Percentiles rank a stretch among this genome's conserved stretches.
phyloP scores from a whole-genome alignment of 1,140 invertebrate species.

The Acromyrmex echinatior region DNA sequence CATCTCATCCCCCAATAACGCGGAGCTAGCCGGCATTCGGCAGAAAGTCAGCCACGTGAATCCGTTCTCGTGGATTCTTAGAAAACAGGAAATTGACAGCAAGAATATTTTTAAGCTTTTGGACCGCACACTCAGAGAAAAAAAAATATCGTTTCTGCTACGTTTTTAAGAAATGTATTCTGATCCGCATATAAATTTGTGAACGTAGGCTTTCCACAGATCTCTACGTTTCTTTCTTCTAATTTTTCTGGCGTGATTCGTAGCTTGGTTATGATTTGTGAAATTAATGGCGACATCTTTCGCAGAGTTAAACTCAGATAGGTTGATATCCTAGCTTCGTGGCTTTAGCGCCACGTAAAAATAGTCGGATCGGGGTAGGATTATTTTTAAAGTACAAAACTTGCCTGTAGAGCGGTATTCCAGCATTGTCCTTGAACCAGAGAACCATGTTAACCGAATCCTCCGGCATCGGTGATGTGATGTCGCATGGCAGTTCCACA shows the following conservation, averaged over 20 bases:
- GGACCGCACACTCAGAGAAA: not conserved
- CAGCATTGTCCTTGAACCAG: slow-evolving; percentile 94
- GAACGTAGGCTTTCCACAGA: not conserved
- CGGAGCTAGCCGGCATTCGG: slow-evolving; percentile 36
- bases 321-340: not conserved
- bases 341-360: slow-evolving; percentile 3
- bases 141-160: not conserved
- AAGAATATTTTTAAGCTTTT: slow-evolving; percentile 44
- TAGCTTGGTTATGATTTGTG: not conserved
- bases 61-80: not conserved
- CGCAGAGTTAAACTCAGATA: slow-evolving; percentile 4
- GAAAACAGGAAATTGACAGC: slow-evolving; percentile 21
- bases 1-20: slow-evolving; percentile 66
- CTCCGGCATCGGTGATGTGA: slow-evolving; percentile 90
- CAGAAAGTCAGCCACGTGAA: slow-evolving; percentile 20
- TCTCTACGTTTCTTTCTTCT: not conserved
- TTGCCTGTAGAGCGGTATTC: slow-evolving; percentile 95
- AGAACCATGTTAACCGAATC: slow-evolving; percentile 93
- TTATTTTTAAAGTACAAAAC: slow-evolving; percentile 69
- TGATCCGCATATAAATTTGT: slow-evolving; percentile 40
- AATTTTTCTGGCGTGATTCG: slow-evolving; percentile 9
- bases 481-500: slow-evolving; percentile 93
- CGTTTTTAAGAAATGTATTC: not conserved
- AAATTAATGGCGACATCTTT: slow-evolving; percentile 22
- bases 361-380: slow-evolving; percentile 10